Conservation (phyloP, 1,140 invertebrate species). For the Eumeta japonica region DNA sequence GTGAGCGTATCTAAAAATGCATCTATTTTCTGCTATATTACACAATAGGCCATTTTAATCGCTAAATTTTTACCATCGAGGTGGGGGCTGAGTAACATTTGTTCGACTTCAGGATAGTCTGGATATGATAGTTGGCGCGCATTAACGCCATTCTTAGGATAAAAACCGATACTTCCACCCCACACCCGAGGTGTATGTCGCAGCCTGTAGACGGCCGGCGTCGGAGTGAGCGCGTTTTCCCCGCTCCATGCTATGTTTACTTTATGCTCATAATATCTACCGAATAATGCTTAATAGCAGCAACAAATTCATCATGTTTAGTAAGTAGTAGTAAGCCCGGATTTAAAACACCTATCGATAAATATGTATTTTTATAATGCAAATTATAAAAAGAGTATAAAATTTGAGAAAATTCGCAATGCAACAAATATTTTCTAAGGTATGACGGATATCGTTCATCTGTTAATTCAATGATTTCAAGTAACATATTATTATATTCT, state of each 20-base stretch:
- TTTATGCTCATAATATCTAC: conserved; percentile 16
- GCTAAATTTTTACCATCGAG: too few species aligned
- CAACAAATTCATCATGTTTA: conserved; percentile 13
- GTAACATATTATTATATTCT: too few species aligned
- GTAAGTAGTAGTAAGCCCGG: conserved; percentile 13
- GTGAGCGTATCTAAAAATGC: neutral
- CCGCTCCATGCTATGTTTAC: conserved; percentile 14
- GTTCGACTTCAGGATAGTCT: too few species aligned
- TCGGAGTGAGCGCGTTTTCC: conserved; percentile 13
- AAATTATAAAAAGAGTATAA: too few species aligned
- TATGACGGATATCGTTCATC: too few species aligned
- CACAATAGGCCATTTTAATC: neutral
- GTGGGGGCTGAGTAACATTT: too few species aligned
- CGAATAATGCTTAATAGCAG: conserved; percentile 4
- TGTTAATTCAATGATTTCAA: too few species aligned
- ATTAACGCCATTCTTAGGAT: conserved; percentile 8
- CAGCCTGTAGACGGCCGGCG: conserved; percentile 8
- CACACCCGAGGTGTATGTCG: conserved; percentile 8
- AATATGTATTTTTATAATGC: too few species aligned
- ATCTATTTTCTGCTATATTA: neutral
- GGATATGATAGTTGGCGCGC: neutral
- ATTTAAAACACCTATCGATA: too few species aligned
- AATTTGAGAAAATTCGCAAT: too few species aligned
- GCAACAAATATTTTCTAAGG: too few species aligned
- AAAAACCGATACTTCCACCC: conserved; percentile 15